Conservation (phyloP, 2,113 vertebrate genomes). For the Calyptommatus sinebrachiatus region DNA sequence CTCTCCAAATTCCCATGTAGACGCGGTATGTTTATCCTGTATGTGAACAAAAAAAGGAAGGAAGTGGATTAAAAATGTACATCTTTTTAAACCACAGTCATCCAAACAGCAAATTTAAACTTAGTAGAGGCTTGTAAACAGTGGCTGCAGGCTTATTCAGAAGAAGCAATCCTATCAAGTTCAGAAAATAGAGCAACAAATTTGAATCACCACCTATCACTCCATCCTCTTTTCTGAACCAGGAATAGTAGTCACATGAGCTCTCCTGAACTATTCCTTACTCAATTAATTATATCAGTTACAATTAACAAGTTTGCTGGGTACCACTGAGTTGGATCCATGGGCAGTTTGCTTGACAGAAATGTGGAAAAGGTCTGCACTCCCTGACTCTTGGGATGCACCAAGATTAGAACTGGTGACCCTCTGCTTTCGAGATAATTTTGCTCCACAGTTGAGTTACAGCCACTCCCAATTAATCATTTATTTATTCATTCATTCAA, state of each 20-base stretch:
- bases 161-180: not conserved
- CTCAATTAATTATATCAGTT: not conserved
- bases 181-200: not conserved
- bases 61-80: not conserved
- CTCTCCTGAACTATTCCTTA: too few species aligned
- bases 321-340: too few species aligned
- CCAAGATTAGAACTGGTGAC: too few species aligned
- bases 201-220: not conserved
- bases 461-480: too few species aligned
- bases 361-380: too few species aligned
- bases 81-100: not conserved
- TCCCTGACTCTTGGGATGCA: too few species aligned
- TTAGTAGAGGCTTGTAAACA: not conserved
- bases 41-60: not conserved
- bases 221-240: not conserved
- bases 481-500: too few species aligned
- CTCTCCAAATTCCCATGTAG: slow-evolving; percentile 85
- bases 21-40: slow-evolving; percentile 83
- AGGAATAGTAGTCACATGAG: not conserved
- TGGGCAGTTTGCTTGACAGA: too few species aligned
- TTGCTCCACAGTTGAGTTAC: too few species aligned
- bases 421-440: too few species aligned
- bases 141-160: not conserved
- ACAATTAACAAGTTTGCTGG: not conserved
- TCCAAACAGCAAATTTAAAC: not conserved